phyloP scores from a whole-genome alignment of 2,888 invertebrate species.

The Neoitamus cyanurus region DNA sequence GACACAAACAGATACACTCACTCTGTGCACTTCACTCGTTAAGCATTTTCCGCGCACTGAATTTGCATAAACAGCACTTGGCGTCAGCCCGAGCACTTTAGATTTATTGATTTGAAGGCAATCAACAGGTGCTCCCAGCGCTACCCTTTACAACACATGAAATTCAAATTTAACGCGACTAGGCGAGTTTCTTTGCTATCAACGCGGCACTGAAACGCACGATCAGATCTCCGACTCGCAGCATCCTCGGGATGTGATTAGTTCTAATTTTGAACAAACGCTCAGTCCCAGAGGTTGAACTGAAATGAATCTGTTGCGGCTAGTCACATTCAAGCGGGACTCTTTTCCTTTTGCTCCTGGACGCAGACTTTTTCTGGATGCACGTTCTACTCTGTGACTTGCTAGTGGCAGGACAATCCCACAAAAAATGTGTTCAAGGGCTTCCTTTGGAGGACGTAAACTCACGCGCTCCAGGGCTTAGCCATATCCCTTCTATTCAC shows the following conservation, averaged over 20 bases:
- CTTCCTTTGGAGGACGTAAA: neutral
- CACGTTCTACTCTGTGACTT: neutral
- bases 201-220: neutral
- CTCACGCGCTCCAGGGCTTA: neutral
- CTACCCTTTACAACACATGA: neutral
- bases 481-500: neutral
- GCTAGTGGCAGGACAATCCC: neutral
- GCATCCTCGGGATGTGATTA: neutral
- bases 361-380: neutral
- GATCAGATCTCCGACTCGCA: neutral
- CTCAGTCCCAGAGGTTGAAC: neutral
- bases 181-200: neutral
- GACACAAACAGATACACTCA: neutral
- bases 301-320: neutral
- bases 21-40: conserved; percentile 3
- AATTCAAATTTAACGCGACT: neutral
- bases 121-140: conserved; percentile 10
- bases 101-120: conserved; percentile 4
- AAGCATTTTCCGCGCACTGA: conserved; percentile 14
- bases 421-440: neutral
- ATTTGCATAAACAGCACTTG: neutral
- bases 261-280: neutral
- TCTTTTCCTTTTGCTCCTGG: neutral
- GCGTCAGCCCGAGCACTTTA: neutral
- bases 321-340: neutral